Conservation (phyloP, 2,888 invertebrate genomes). For the Chrysolina oricalcia region DNA sequence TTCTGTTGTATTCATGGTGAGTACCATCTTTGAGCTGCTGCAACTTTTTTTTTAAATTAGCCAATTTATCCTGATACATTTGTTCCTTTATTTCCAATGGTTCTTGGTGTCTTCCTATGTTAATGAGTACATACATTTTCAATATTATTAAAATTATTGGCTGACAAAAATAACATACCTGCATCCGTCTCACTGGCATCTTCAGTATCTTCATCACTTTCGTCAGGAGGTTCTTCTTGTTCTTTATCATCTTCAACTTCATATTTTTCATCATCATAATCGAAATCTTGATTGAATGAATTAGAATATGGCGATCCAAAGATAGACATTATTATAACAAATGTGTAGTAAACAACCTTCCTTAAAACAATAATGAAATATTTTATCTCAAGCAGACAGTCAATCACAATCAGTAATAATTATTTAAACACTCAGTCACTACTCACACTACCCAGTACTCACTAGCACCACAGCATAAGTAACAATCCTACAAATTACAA, state of each 20-base stretch:
- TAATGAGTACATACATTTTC: conserved; percentile 9
- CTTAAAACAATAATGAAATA: no score
- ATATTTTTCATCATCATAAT: conserved; percentile 83
- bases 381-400: no score
- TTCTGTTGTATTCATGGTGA: conserved; percentile 85
- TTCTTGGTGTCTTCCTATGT: conserved; percentile 79
- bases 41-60: conserved; percentile 89
- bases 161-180: conserved; percentile 68
- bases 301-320: conserved; percentile 81
- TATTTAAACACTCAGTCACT: no score
- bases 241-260: conserved; percentile 83
- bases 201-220: conserved; percentile 87
- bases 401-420: no score
- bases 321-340: conserved; percentile 74
- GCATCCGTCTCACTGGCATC: conserved; percentile 97
- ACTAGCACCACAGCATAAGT: no score
- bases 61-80: conserved; percentile 93
- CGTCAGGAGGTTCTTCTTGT: conserved; percentile 76
- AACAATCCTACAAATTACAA: no score
- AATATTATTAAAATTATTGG: background rate
- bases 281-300: conserved; percentile 79
- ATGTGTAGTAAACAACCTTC: no score
- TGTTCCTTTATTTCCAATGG: conserved; percentile 91
- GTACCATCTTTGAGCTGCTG: conserved; percentile 88
- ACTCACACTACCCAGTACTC: no score